A percentile compares a stretch with the other conserved stretches of the same genome.
Conservation (phyloP, 1,140 invertebrate genomes). For the Bombus soroeensis region DNA sequence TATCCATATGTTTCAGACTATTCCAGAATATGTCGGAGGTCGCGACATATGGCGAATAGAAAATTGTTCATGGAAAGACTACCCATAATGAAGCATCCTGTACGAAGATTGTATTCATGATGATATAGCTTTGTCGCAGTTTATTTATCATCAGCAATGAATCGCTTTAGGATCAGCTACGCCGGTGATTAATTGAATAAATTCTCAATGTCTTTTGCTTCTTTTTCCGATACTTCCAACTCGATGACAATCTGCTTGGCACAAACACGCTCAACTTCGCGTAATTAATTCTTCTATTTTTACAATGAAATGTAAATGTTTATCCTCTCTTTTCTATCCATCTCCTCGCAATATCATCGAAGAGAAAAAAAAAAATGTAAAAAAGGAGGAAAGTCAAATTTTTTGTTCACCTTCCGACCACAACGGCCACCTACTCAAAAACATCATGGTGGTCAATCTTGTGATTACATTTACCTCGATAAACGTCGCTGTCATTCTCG, state of each 20-base stretch:
- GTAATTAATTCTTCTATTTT: not conserved
- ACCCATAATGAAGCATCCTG: not conserved
- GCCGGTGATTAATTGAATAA: conserved; percentile 24
- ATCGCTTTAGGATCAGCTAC: not conserved
- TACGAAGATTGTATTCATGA: not conserved
- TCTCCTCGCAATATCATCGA: not conserved
- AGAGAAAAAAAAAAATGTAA: not conserved
- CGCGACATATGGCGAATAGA: too few relatives aligned
- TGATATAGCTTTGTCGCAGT: not conserved
- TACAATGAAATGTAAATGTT: not conserved
- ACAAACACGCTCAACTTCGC: not conserved
- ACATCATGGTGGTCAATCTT: not conserved
- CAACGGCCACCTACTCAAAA: not conserved
- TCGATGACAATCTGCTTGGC: not conserved
- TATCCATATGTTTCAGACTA: not conserved
- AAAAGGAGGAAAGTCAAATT: not conserved
- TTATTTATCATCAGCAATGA: conserved; percentile 1
- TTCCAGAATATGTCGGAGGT: not conserved
- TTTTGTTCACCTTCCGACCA: not conserved
- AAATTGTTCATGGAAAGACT: too few relatives aligned
- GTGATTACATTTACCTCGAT: conserved; percentile 69
- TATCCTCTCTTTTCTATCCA: not conserved
- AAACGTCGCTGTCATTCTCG: conserved; percentile 72
- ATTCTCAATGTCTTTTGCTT: not conserved
- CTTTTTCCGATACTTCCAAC: not conserved